Evolutionary conservation across 2,113 vertebrate genomes (phyloP).

Genomic region (Notothenia coriiceps): DNA sequence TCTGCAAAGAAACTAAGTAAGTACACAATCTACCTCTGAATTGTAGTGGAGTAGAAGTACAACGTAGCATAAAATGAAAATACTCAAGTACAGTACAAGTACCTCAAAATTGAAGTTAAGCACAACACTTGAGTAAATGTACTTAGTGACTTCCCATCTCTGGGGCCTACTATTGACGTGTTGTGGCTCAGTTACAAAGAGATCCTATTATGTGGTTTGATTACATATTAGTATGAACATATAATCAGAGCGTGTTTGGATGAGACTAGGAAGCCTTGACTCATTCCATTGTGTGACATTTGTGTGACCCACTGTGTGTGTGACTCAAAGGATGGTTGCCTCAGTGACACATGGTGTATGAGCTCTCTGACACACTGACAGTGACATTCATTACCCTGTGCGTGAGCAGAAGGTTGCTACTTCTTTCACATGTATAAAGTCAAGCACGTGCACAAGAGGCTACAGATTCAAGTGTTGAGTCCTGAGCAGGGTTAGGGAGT

Average conservation of each 20-base stretch:
- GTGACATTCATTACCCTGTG: background rate
- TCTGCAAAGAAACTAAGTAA: too few species aligned
- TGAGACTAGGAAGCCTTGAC: slow-evolving; percentile 27
- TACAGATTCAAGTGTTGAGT: background rate
- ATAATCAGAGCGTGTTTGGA: too few species aligned
- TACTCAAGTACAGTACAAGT: too few species aligned
- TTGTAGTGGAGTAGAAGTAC: too few species aligned
- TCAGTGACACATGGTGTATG: background rate
- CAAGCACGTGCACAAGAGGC: background rate
- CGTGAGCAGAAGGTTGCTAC: background rate
- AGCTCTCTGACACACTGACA: slow-evolving; percentile 13
- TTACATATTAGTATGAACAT: background rate
- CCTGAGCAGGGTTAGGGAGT: background rate
- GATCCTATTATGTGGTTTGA: background rate
- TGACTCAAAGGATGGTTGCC: slow-evolving; percentile 10
- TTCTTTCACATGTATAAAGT: background rate
- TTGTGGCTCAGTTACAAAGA: too few species aligned
- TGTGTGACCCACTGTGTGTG: slow-evolving; percentile 2
- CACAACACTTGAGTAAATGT: too few species aligned
- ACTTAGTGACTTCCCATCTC: too few species aligned
- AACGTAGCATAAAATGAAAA: too few species aligned
- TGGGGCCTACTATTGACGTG: too few species aligned
- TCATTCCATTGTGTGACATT: slow-evolving; percentile 9
- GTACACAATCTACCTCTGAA: too few species aligned
- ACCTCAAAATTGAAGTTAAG: too few species aligned